Conservation (phyloP, 2,888 invertebrate genomes). For the Frankliniella fusca region DNA sequence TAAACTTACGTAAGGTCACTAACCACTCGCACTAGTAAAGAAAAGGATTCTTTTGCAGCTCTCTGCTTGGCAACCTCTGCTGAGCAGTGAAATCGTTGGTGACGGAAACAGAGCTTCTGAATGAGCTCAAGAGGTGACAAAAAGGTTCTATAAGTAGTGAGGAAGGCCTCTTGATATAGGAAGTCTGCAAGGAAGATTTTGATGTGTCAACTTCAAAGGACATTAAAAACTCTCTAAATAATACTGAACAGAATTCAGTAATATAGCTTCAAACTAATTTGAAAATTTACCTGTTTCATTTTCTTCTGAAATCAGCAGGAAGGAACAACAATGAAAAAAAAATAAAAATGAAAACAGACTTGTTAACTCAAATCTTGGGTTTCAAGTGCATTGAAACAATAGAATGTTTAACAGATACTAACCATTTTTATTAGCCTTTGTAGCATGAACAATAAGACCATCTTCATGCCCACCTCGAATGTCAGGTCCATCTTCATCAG, state of each 20-base stretch:
- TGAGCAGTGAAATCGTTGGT: constrained; percentile 69
- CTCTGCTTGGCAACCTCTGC: constrained; percentile 65
- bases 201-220: constrained; percentile 12
- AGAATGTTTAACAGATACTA: constrained; percentile 41
- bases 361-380: constrained; percentile 27
- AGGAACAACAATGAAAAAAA: constrained; percentile 39
- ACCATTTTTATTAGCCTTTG: constrained; percentile 85
- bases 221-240: constrained; percentile 40
- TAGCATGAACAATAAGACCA: constrained; percentile 92
- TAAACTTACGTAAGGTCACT: constrained; percentile 88
- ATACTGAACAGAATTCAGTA: constrained; percentile 37
- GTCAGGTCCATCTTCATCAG: constrained; percentile 82
- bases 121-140: constrained; percentile 82
- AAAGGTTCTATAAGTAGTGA: constrained; percentile 96
- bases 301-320: constrained; percentile 46
- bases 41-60: constrained; percentile 81
- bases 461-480: constrained; percentile 91
- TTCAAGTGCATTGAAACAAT: constrained; percentile 41
- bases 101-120: constrained; percentile 75
- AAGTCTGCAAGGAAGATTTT: constrained; percentile 60
- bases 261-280: constrained; percentile 23
- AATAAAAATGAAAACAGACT: constrained; percentile 32
- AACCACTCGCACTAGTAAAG: constrained; percentile 87
- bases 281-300: constrained; percentile 49
- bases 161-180: constrained; percentile 94